These are phyloP conservation scores for Epinotia bilunana DNA, from an alignment of 2,888 invertebrate species.

Conservation along the genomic window DNA sequence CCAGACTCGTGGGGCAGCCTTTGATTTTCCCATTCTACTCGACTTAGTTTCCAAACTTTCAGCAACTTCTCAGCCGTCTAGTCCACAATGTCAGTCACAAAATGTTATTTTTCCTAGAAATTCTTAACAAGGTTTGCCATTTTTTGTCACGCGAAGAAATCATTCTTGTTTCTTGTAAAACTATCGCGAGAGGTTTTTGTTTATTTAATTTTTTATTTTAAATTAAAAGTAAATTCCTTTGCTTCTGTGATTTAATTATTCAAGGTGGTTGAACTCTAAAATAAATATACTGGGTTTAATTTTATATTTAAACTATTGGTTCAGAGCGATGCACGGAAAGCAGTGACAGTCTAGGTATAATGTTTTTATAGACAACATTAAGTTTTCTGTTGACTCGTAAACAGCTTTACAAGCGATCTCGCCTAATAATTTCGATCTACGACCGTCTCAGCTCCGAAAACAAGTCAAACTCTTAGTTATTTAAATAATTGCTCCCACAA, in stretches of 20 bases:
- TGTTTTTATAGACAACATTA: no score
- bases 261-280: constrained; percentile 19
- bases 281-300: neutral
- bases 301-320: neutral
- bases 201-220: constrained; percentile 8
- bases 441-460: neutral
- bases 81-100: constrained; percentile 25
- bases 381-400: neutral
- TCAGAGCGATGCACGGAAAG: no score
- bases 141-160: constrained; percentile 10
- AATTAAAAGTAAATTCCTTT: no score
- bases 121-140: constrained; percentile 12
- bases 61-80: constrained; percentile 50
- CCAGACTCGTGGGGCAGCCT: constrained; percentile 41
- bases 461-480: constrained; percentile 35
- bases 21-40: constrained; percentile 48
- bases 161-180: constrained; percentile 5
- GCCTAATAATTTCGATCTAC: constrained; percentile 12
- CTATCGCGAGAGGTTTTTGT: constrained; percentile 4
- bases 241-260: constrained; percentile 2
- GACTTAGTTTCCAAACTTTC: constrained; percentile 48
- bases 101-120: constrained; percentile 1
- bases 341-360: no score
- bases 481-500: constrained; percentile 40
- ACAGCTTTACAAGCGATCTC: constrained; percentile 13